Evolutionary conservation across 1,140 invertebrate species (phyloP), one percentile per base, ranked within the genome.

Genomic region (Mactra quadrangularis): DNA sequence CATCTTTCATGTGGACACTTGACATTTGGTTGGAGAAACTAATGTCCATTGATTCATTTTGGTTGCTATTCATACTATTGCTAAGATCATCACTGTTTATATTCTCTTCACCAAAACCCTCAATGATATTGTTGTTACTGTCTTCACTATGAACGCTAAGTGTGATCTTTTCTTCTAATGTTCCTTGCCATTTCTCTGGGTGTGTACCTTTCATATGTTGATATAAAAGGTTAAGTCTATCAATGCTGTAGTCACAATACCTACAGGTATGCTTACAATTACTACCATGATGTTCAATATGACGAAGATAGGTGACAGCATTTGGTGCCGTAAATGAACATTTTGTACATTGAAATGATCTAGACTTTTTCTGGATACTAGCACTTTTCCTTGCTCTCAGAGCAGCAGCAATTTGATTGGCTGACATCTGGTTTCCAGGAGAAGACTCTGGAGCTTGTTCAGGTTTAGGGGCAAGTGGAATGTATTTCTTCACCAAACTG

Each of bases 221-320:
- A 66, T 90, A 89, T 0, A 91, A 81, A 2, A 92, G 71, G 64
- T 92, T 89, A 55, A 91, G 87, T 6, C 87, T 70, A 59, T 91
- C 87, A 38, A 90, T 89, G 71, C 90, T 92, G 87, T 92, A 91
- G 71, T 92, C 91, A 87, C 91, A 92, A 60, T 88, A 89, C 22
- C 85, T 77, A 68, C 90, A 92, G 0, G 87, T 89, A 62, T 90
- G 88, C 25, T 88, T 85, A 55, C 87, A 87, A 35, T 88, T 89
- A 57, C 87, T 89, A 33, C 89, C 90, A 85, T 92, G 92, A n/a
- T 88, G 72, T 50, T 90, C 87, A 53, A 88, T 85, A 64, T 92
- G 92, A 4, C 89, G 84, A 11, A 87, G 84, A 74, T 91, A 91
- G 11, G 90, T 90, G 7, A 87, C 83, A 11, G 87, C 76, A 82